phyloP scores from a whole-genome alignment of 2,797 vertebrate species.

The Buphagus erythrorhynchus region DNA sequence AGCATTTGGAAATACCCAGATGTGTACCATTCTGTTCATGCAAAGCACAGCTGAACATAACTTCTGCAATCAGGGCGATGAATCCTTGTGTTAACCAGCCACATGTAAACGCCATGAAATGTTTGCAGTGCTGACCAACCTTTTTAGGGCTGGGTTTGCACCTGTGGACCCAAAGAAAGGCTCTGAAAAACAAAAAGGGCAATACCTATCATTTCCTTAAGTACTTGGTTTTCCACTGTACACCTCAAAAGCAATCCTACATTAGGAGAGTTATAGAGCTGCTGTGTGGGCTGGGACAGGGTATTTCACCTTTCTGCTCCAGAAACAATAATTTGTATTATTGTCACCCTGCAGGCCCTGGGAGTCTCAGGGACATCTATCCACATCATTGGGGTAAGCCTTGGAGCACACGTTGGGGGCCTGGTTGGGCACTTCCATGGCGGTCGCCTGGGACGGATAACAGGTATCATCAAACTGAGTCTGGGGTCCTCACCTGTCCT shows the following conservation, averaged over 20 bases:
- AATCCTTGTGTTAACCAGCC: neutral
- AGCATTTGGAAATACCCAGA: neutral
- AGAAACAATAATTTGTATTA: neutral
- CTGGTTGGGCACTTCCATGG: slow-evolving; percentile 89
- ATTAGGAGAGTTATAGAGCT: neutral
- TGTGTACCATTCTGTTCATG: accelerated
- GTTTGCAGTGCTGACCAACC: neutral
- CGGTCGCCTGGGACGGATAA: slow-evolving; percentile 90
- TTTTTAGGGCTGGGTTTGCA: neutral
- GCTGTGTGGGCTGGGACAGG: neutral
- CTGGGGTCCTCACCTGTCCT: neutral
- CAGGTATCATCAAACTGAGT: slow-evolving; percentile 79
- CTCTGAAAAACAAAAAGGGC: neutral
- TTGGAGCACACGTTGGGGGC: slow-evolving; percentile 91
- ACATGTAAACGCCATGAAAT: accelerated
- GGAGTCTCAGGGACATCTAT: slow-evolving; percentile 84
- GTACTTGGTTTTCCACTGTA: neutral
- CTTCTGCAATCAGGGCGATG: neutral
- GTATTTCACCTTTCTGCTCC: neutral
- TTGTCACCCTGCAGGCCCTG: slow-evolving; percentile 72
- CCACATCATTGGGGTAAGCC: slow-evolving; percentile 93
- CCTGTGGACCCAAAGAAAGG: neutral
- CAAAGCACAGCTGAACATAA: neutral
- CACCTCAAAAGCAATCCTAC: neutral
- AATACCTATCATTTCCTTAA: neutral